phyloP scores from a whole-genome alignment of 1,140 invertebrate species.

The Stegodyphus mimosarum region DNA sequence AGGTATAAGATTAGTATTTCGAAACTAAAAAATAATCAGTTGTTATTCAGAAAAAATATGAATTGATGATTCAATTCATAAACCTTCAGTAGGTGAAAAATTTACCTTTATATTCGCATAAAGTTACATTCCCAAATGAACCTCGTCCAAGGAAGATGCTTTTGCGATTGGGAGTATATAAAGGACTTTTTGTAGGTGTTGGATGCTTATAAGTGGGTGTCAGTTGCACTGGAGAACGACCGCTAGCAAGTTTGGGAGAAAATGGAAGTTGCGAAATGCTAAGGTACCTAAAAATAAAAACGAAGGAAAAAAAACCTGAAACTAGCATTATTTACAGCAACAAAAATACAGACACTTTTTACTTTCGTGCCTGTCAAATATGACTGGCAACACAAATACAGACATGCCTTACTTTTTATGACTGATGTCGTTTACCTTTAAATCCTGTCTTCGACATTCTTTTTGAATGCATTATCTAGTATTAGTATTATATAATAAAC shows the following conservation, averaged over 20 bases:
- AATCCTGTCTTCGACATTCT: too few species aligned
- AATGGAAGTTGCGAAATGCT: neutral
- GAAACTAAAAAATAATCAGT: neutral
- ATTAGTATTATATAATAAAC: too few species aligned
- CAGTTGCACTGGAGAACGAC: neutral
- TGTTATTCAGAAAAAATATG: neutral
- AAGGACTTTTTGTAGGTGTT: constrained; percentile 16
- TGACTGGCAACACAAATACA: too few species aligned
- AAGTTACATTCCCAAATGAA: constrained; percentile 40
- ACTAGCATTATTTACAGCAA: neutral
- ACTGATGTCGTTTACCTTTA: too few species aligned
- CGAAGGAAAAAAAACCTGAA: neutral
- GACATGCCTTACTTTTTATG: too few species aligned
- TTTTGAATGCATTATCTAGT: too few species aligned
- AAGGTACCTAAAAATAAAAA: neutral
- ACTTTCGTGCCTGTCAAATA: too few species aligned
- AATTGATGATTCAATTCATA: neutral
- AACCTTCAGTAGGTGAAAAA: neutral
- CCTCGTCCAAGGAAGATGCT: constrained; percentile 29
- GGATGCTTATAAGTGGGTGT: constrained; percentile 17
- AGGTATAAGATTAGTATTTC: neutral
- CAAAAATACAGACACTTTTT: too few species aligned
- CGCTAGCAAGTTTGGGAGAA: constrained; percentile 1
- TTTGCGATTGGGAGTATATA: constrained; percentile 15
- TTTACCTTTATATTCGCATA: constrained; percentile 44